Evolutionary conservation across 2,888 invertebrate genomes (phyloP).

Genomic region (Onthophagus sagittarius): DNA sequence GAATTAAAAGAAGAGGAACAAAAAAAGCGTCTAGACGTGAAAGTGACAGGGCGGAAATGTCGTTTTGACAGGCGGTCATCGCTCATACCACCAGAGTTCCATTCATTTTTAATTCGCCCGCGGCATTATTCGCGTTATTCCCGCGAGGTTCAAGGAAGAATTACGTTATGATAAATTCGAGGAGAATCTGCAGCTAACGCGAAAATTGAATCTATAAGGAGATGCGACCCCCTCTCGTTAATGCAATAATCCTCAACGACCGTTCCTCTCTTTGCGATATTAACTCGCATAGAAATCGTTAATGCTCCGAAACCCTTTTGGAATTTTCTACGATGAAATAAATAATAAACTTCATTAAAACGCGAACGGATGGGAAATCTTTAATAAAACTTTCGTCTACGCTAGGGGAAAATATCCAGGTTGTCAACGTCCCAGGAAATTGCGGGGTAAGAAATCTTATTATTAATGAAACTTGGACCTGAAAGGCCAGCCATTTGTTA

Average conservation of each 20-base stretch:
- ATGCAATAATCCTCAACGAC: not conserved
- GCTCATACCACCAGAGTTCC: not conserved
- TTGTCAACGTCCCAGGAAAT: constrained; percentile 13
- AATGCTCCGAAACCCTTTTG: not conserved
- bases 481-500: constrained; percentile 5
- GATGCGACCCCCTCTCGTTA: not conserved
- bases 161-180: not conserved
- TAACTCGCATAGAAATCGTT: not conserved
- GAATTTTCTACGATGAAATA: not conserved
- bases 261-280: not conserved
- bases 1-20: not conserved
- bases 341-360: not conserved
- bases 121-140: not conserved
- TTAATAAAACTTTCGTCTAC: not conserved
- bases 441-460: constrained; percentile 12
- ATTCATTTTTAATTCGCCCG: not conserved
- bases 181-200: not conserved
- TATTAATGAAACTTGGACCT: constrained; percentile 8
- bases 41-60: not conserved
- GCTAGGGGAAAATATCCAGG: not conserved
- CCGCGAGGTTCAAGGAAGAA: not conserved
- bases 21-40: not conserved
- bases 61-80: not conserved
- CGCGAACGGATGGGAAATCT: not conserved
- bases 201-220: not conserved